Base-by-base conservation (phyloP, 2,888 invertebrate species). In the Galerucella pusilla region DNA sequence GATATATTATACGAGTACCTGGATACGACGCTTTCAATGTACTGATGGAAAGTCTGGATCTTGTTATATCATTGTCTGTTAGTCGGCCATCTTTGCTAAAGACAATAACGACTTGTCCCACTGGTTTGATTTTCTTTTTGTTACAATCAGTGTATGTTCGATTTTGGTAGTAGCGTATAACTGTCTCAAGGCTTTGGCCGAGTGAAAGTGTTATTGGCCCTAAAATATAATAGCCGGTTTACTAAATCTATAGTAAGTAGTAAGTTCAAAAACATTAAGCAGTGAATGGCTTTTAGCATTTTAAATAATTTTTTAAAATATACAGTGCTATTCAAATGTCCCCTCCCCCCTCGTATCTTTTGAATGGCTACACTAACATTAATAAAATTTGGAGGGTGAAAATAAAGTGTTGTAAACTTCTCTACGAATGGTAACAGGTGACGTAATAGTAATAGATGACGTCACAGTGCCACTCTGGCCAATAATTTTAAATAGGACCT, bases 191-290 rank as follows among this genome's bases (percentile, higher is more conserved):
- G 60, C 90, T 87, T 49, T 84, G 87, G 3, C 89, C 88, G 5
- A 91, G 83, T 77, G 90, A 89, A 20, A 91, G 83, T 9, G 90
- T 88, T 68, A 87, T 88, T 1, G 90, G 90, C 91, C 91, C 91
- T 91, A 83, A 60, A 87, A 57, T 42, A 42, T 20, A 16, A 57
- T 57, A 10, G 20, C 2, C 2, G 7, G n/a, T 54, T 54, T 6
- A 57, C 2, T 16, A 86, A 61, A 14, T 6, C 3, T 52, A 35
- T 42, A 42, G 35, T 42, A 42, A 7, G 35, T 42, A 9, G 35
- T 42, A 42, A 42, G 35, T 42, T 42, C 35, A 42, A 42, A 42
- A 42, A 42, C 35, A 7, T 7, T 7, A 42, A 42, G 7, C 35
- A 9, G 35, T 42, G 7, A 35, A 35, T 35, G 28, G 35, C 35